phyloP scores from a whole-genome alignment of 2,888 invertebrate genomes.

The Minunthozetes semirufus region DNA sequence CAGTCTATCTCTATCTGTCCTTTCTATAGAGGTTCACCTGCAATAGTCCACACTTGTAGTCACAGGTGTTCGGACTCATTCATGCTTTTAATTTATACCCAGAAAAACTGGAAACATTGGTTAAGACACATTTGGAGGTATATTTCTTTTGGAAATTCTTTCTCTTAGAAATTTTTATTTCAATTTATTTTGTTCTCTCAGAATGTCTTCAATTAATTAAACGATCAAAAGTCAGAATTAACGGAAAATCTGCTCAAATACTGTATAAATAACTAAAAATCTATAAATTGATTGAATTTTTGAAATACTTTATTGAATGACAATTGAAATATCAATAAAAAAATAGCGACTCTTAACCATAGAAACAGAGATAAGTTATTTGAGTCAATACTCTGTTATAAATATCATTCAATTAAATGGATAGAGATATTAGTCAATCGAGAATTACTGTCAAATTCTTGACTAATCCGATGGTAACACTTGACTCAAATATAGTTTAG shows the following conservation, averaged over 20 bases:
- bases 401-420: background rate
- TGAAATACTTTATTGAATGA: too few species aligned
- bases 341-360: background rate
- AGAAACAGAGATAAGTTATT: constrained; percentile 2
- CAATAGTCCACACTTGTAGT: background rate
- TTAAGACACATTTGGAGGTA: background rate
- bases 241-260: too few species aligned
- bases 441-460: background rate
- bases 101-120: background rate
- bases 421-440: background rate
- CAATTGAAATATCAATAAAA: too few species aligned
- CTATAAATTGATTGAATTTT: too few species aligned
- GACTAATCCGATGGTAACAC: constrained; percentile 12
- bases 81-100: constrained; percentile 20
- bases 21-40: constrained; percentile 13
- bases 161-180: too few species aligned
- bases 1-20: constrained; percentile 1
- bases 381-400: background rate
- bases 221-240: too few species aligned
- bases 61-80: constrained; percentile 23
- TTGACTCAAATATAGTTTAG: constrained; percentile 19
- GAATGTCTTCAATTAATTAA: too few species aligned
- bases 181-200: too few species aligned
- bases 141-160: background rate
- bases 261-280: too few species aligned